These are phyloP conservation scores for Suncus etruscus DNA, from an alignment of 2,113 vertebrate species.

Conservation along the genomic window DNA sequence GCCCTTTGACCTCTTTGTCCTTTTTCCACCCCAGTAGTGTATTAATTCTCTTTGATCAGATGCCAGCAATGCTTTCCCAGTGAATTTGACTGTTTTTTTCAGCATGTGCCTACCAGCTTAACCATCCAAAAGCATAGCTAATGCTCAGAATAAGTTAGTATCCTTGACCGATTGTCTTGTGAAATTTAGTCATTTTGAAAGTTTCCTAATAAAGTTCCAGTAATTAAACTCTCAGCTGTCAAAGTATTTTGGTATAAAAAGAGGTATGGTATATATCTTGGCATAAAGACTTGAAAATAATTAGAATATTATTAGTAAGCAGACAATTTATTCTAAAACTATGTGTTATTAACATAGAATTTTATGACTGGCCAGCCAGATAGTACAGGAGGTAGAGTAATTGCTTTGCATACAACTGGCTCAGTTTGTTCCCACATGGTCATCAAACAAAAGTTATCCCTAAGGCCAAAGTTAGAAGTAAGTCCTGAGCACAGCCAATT, in stretches of 20 bases:
- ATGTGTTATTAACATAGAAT: not conserved
- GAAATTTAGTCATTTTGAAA: slow-evolving; percentile 42
- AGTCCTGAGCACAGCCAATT: too few species aligned
- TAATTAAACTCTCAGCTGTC: slow-evolving; percentile 3
- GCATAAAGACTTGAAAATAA: slow-evolving; percentile 15
- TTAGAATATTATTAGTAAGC: not conserved
- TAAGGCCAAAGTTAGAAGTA: too few species aligned
- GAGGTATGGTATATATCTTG: not conserved
- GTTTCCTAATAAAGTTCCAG: slow-evolving; percentile 66
- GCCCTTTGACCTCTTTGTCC: slow-evolving; percentile 3
- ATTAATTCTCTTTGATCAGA: not conserved
- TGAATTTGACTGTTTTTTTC: not conserved
- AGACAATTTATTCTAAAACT: slow-evolving; percentile 18
- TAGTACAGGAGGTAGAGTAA: too few species aligned
- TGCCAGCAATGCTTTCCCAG: not conserved
- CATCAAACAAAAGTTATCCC: too few species aligned
- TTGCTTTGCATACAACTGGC: too few species aligned
- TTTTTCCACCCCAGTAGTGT: not conserved
- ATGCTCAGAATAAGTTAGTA: not conserved
- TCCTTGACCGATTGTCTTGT: slow-evolving; percentile 23
- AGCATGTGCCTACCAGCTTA: not conserved
- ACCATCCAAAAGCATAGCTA: not conserved
- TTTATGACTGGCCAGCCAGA: not conserved
- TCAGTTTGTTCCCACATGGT: too few species aligned
- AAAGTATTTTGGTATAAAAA: slow-evolving; percentile 17